A percentile compares a stretch with the other conserved stretches of the same genome.
phyloP scores from a whole-genome alignment of 2,797 vertebrate species.

The Mormyrus hasselquistii region DNA sequence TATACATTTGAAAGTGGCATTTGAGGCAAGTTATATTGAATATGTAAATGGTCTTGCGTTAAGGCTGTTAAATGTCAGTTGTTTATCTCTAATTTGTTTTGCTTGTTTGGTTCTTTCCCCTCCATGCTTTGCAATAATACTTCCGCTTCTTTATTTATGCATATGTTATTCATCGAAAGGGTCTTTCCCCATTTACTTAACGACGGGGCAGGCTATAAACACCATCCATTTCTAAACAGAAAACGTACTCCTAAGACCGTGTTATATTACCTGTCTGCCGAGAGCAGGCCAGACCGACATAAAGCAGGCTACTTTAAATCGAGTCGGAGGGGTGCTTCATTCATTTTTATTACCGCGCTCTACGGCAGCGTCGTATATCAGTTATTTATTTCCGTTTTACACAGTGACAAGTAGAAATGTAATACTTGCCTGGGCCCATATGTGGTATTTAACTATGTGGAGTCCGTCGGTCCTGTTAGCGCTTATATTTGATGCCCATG shows the following conservation, averaged over 20 bases:
- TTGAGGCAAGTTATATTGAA: not conserved
- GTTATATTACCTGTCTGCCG: not conserved
- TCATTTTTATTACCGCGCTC: not conserved
- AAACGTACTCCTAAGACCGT: not conserved
- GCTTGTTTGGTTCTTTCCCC: not conserved
- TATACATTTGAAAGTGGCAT: not conserved
- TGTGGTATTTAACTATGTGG: not conserved
- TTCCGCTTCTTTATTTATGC: not conserved
- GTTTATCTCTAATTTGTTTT: not conserved
- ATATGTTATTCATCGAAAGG: not conserved
- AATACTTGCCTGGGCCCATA: not conserved
- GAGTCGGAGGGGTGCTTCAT: not conserved
- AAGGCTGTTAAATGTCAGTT: not conserved
- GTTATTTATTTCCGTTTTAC: not conserved
- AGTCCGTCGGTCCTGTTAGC: not conserved
- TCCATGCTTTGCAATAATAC: not conserved
- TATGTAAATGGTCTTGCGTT: not conserved
- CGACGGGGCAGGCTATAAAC: not conserved
- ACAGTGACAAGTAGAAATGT: not conserved
- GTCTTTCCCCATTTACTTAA: not conserved
- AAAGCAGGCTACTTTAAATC: not conserved
- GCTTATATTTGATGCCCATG: not conserved
- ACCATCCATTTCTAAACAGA: not conserved
- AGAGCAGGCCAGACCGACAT: not conserved
- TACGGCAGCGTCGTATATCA: not conserved